These are phyloP conservation scores for Pao palembangensis DNA, from an alignment of 2,113 vertebrate genomes.

Conservation along the genomic window DNA sequence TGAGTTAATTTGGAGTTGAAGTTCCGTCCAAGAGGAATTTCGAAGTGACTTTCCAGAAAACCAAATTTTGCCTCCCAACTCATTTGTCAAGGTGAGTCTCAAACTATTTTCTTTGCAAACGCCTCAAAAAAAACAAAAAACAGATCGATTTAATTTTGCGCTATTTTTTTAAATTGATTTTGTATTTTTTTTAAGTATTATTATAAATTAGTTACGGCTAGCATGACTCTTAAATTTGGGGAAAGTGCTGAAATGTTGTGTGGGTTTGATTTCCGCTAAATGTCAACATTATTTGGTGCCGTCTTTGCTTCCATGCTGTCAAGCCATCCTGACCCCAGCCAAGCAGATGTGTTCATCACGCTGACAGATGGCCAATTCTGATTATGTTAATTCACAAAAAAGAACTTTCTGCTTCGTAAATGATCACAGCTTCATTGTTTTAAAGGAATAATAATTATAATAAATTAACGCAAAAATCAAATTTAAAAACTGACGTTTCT, in stretches of 20 bases:
- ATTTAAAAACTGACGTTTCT: not conserved
- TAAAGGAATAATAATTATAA: not conserved
- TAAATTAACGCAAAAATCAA: not conserved
- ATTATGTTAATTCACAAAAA: slow-evolving; percentile 65
- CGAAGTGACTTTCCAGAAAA: slow-evolving; percentile 14
- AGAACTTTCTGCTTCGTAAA: slow-evolving; percentile 16
- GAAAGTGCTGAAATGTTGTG: not conserved
- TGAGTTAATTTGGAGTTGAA: slow-evolving; percentile 65
- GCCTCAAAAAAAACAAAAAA: not conserved
- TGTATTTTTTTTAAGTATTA: not conserved
- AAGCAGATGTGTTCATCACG: slow-evolving; percentile 72
- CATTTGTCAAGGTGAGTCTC: slow-evolving; percentile 61
- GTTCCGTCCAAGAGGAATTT: slow-evolving; percentile 26
- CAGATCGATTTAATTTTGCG: not conserved
- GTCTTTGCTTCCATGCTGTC: slow-evolving; percentile 57
- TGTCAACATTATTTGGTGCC: slow-evolving; percentile 50
- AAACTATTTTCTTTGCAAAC: not conserved
- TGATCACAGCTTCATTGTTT: slow-evolving; percentile 1
- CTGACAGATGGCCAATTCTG: slow-evolving; percentile 74
- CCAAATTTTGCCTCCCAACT: slow-evolving; percentile 29
- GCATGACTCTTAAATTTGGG: not conserved
- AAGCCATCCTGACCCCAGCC: slow-evolving; percentile 49
- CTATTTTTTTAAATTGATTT: not conserved
- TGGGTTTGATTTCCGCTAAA: slow-evolving; percentile 50
- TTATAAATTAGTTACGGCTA: not conserved